Percentiles rank a stretch among this genome's conserved stretches.
These are phyloP conservation scores for Phengaris alcon DNA, from an alignment of 2,888 invertebrate species.

Conservation along the genomic window DNA sequence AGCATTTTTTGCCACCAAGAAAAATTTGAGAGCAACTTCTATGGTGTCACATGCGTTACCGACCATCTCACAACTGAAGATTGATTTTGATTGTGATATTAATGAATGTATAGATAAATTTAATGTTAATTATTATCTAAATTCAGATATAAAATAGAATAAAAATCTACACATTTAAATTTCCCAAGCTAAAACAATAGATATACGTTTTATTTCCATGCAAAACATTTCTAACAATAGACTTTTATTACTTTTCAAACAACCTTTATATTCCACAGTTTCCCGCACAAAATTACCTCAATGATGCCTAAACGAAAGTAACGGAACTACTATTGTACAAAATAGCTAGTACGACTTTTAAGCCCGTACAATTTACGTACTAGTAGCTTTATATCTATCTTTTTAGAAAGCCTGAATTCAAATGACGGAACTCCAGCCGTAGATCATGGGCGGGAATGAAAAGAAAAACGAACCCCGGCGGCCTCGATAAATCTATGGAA, in stretches of 20 bases:
- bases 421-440: slow-evolving; percentile 41
- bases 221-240: slow-evolving; percentile 5
- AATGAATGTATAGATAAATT: too few species aligned
- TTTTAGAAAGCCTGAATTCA: slow-evolving; percentile 35
- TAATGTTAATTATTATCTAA: neutral
- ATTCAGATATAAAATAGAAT: neutral
- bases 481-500: slow-evolving; percentile 54
- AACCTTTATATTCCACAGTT: neutral
- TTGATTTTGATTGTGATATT: too few species aligned
- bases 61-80: too few species aligned
- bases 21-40: neutral
- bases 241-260: slow-evolving; percentile 10
- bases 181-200: neutral
- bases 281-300: neutral
- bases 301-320: neutral
- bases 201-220: slow-evolving; percentile 12
- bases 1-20: neutral
- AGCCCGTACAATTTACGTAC: neutral
- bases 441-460: slow-evolving; percentile 39
- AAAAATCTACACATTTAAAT: neutral
- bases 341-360: neutral
- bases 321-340: neutral
- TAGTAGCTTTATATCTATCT: neutral
- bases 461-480: slow-evolving; percentile 49
- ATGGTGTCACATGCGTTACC: too few species aligned